Evolutionary conservation across 1,140 invertebrate species (phyloP).

Genomic region (Proctacanthus coquilletti): DNA sequence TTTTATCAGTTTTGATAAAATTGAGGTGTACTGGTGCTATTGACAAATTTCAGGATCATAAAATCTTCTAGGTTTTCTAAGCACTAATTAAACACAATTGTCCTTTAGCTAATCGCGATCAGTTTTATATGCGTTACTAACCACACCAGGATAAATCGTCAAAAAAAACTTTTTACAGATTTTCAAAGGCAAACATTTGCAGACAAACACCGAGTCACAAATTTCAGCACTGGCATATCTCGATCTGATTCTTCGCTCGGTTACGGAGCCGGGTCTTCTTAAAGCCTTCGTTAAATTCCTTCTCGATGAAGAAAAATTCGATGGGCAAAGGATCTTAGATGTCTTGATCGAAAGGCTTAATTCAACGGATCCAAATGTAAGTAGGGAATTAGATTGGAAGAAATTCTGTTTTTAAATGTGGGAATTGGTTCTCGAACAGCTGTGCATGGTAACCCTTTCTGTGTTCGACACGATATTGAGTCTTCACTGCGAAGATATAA

Average conservation of each 20-base stretch:
- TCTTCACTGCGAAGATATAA: constrained; percentile 93
- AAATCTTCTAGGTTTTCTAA: no score
- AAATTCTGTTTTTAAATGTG: constrained; percentile 8
- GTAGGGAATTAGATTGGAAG: constrained; percentile 9
- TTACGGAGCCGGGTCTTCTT: constrained; percentile 70
- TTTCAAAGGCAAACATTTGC: constrained; percentile 36
- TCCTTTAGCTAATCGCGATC: no score
- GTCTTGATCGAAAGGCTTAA: constrained; percentile 59
- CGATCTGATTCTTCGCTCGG: constrained; percentile 72
- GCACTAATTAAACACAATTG: no score
- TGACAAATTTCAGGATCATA: no score
- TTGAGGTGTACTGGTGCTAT: no score
- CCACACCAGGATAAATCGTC: constrained; percentile 28
- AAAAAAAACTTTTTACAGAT: constrained; percentile 28
- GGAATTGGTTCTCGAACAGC: constrained; percentile 43
- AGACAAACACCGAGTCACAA: constrained; percentile 70
- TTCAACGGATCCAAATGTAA: constrained; percentile 47
- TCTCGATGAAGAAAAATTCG: constrained; percentile 65
- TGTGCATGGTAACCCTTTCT: constrained; percentile 79
- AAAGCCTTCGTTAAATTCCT: constrained; percentile 73
- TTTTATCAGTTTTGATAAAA: no score
- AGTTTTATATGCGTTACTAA: no score
- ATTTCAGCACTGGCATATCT: constrained; percentile 83
- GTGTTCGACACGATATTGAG: constrained; percentile 83
- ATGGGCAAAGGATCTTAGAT: constrained; percentile 62